These are phyloP conservation scores for Eubasilissa regina DNA, from an alignment of 1,140 invertebrate genomes.

Conservation along the genomic window DNA sequence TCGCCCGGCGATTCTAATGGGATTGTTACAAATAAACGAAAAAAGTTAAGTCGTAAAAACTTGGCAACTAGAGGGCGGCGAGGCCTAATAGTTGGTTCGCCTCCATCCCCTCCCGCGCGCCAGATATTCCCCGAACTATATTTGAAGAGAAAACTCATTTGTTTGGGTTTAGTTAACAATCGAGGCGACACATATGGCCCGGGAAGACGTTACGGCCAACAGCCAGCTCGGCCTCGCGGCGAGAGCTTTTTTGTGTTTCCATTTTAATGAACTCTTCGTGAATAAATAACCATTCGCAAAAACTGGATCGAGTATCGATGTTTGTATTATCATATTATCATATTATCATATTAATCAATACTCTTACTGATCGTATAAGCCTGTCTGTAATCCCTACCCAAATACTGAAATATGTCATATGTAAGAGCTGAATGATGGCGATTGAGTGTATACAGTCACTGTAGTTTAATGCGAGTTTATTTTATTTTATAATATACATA, in stretches of 20 bases:
- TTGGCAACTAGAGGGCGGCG: constrained; percentile 54
- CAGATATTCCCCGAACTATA: constrained; percentile 37
- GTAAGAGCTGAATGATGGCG: no score
- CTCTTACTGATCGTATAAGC: no score
- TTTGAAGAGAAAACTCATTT: constrained; percentile 44
- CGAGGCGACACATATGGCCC: constrained; percentile 37
- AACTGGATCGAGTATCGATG: no score
- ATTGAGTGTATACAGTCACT: no score
- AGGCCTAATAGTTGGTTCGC: constrained; percentile 57
- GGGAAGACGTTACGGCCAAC: constrained; percentile 16
- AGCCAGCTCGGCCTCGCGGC: not conserved
- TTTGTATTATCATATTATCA: no score
- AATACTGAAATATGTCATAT: no score
- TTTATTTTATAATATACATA: no score
- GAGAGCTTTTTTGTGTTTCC: constrained; percentile 38
- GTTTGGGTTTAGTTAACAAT: constrained; percentile 47
- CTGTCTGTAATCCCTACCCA: no score
- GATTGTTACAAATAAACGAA: constrained; percentile 59
- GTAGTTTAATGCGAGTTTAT: no score
- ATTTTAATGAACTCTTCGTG: constrained; percentile 8
- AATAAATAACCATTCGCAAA: not conserved
- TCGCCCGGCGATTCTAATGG: constrained; percentile 54
- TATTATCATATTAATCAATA: no score
- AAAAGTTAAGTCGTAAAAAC: constrained; percentile 60
- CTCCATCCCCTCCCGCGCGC: constrained; percentile 13